phyloP scores from a whole-genome alignment of 64 coral and sea anemone genomes.

The Stichodactyla helianthus region DNA sequence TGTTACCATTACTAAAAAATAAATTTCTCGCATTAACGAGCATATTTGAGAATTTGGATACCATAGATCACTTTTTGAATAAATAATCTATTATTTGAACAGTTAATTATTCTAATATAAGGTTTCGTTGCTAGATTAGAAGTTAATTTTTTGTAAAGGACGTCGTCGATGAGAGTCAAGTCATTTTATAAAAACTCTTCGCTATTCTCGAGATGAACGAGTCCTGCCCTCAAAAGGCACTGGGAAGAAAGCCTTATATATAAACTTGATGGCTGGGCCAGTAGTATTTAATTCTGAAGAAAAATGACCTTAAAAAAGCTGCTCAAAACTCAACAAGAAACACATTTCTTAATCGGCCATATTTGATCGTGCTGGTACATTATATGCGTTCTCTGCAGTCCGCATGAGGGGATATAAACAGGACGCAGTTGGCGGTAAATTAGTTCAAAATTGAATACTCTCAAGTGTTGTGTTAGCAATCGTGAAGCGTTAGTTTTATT shows the following conservation, averaged over 20 bases:
- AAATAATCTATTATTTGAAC: neutral
- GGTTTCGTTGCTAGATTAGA: neutral
- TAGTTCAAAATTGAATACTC: neutral
- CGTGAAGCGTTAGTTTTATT: neutral
- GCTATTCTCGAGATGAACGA: neutral
- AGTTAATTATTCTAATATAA: neutral
- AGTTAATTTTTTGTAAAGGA: neutral
- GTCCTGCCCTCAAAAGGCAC: neutral
- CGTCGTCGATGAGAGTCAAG: neutral
- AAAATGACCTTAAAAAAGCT: neutral
- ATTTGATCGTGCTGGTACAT: neutral
- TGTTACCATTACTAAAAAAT: neutral
- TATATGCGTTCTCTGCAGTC: conserved; percentile 21
- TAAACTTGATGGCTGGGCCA: neutral
- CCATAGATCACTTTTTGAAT: neutral
- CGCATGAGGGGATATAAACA: neutral
- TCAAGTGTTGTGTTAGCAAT: neutral
- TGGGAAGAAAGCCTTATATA: neutral
- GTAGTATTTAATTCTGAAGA: neutral
- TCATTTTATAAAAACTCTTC: neutral
- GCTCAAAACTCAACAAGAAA: neutral
- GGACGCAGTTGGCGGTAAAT: conserved; percentile 6
- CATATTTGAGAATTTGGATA: neutral
- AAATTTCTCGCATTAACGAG: neutral
- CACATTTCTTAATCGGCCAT: neutral